Conservation (phyloP, 2,113 vertebrate genomes). For the Cacatua alba region DNA sequence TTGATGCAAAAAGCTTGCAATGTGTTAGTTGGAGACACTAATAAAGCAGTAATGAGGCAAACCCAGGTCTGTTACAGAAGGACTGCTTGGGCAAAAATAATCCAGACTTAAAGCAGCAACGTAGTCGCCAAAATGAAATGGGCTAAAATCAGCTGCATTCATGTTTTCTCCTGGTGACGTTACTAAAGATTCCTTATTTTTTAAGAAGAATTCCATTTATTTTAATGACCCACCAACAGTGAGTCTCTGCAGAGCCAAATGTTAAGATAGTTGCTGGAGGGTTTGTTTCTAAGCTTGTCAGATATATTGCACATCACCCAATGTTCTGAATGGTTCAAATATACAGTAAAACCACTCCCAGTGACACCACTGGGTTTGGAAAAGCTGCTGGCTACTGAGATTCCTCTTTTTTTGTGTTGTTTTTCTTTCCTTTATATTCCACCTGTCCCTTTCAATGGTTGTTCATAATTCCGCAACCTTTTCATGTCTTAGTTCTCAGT, state of each 20-base stretch:
- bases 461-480: background rate
- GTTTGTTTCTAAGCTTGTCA: background rate
- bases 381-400: background rate
- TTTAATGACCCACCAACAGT: background rate
- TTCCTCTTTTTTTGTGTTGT: background rate
- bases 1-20: background rate
- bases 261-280: accelerated
- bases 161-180: background rate
- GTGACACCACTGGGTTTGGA: background rate
- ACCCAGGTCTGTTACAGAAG: background rate
- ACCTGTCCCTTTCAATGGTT: background rate
- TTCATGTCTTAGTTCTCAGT: background rate
- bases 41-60: background rate
- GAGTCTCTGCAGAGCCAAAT: background rate
- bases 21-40: background rate
- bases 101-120: background rate
- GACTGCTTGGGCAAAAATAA: background rate
- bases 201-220: background rate
- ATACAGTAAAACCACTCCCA: background rate
- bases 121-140: background rate
- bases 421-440: background rate
- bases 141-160: background rate
- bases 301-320: background rate
- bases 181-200: background rate
- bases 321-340: background rate